These are phyloP conservation scores for Nylanderia fulva DNA, from an alignment of 1,140 invertebrate genomes.

Conservation along the genomic window DNA sequence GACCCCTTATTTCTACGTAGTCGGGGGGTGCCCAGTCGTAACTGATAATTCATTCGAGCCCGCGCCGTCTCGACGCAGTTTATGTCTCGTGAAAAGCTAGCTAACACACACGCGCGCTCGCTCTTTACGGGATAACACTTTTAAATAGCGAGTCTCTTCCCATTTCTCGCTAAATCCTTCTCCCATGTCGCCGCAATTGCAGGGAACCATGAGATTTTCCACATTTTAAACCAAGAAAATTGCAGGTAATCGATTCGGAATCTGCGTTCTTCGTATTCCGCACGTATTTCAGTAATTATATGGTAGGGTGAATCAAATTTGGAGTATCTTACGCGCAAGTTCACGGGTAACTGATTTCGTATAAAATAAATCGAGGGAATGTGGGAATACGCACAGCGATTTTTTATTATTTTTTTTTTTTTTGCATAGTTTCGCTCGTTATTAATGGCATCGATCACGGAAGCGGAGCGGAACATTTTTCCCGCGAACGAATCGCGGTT, in stretches of 20 bases:
- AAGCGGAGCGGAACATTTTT: slow-evolving; percentile 29
- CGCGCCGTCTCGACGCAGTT: slow-evolving; percentile 41
- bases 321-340: background rate
- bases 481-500: slow-evolving; percentile 11
- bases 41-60: slow-evolving; percentile 74
- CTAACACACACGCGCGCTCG: too few species aligned
- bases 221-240: slow-evolving; percentile 45
- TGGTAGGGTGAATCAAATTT: background rate
- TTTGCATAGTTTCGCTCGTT: slow-evolving; percentile 39
- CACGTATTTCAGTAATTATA: background rate
- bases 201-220: slow-evolving; percentile 24
- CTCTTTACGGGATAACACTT: slow-evolving; percentile 50
- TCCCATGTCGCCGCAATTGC: slow-evolving; percentile 18
- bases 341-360: slow-evolving; percentile 30
- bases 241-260: slow-evolving; percentile 41
- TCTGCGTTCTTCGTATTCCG: background rate
- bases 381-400: background rate
- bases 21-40: slow-evolving; percentile 47
- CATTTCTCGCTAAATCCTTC: slow-evolving; percentile 36
- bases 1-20: background rate
- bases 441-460: slow-evolving; percentile 53
- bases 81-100: slow-evolving; percentile 40
- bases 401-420: too few species aligned
- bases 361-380: background rate
- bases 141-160: slow-evolving; percentile 7